Conservation (phyloP, 2,797 vertebrate species). For the Pantherophis alleghaniensis region DNA sequence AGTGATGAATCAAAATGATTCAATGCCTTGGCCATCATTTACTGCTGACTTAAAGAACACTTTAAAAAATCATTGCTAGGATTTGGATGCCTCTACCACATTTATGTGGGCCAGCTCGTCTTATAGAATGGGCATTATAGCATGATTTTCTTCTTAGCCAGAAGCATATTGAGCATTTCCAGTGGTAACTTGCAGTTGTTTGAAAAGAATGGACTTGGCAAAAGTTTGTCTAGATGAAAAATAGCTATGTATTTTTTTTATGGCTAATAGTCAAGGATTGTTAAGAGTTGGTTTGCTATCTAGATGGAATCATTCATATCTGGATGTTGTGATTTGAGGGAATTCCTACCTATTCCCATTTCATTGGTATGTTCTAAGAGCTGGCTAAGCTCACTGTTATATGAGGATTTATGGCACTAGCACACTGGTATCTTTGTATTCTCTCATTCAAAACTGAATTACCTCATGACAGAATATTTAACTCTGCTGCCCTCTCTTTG, state of each 20-base stretch:
- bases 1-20: not conserved
- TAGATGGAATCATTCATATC: conserved; percentile 42
- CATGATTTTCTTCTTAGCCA: not conserved
- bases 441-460: conserved; percentile 53
- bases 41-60: not conserved
- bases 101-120: not conserved
- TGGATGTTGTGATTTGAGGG: conserved; percentile 48
- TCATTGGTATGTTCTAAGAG: conserved; percentile 55
- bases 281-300: conserved; percentile 35
- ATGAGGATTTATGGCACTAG: conserved; percentile 59
- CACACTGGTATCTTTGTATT: conserved; percentile 67
- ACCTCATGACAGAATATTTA: conserved; percentile 65
- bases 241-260: not conserved
- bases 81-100: not conserved
- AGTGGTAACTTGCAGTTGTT: not conserved
- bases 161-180: not conserved
- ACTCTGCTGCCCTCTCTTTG: conserved; percentile 52
- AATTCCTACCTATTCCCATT: conserved; percentile 50
- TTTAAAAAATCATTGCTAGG: not conserved
- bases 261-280: not conserved
- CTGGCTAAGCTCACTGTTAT: conserved; percentile 51
- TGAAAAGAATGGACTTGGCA: not conserved
- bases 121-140: not conserved
- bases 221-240: not conserved
- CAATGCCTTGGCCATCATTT: not conserved